These are phyloP conservation scores for Pandemis heparana DNA, from an alignment of 2,888 invertebrate genomes.

Conservation along the genomic window DNA sequence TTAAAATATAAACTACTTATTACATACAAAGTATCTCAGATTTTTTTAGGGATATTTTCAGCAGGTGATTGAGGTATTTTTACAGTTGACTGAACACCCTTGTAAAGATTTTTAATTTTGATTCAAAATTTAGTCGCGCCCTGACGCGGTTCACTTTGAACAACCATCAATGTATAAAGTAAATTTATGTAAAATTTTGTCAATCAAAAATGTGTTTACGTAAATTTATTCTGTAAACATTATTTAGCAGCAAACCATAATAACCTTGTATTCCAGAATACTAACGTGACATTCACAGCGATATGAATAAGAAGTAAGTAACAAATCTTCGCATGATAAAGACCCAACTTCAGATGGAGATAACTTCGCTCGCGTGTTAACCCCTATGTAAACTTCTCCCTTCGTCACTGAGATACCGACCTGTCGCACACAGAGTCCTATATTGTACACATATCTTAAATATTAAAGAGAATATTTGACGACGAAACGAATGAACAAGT, in stretches of 20 bases:
- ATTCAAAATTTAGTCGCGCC: no score
- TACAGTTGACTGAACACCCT: no score
- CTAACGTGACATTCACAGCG: background rate
- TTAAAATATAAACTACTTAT: no score
- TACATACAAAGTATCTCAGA: no score
- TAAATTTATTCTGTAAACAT: background rate
- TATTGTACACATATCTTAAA: constrained; percentile 70
- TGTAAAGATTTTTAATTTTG: no score
- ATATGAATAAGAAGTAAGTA: background rate
- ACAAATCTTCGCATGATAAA: background rate
- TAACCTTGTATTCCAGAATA: background rate
- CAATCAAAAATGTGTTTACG: no score
- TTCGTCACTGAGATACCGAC: constrained; percentile 62
- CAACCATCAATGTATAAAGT: no score
- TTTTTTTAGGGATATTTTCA: no score
- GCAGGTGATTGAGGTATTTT: no score
- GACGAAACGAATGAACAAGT: constrained; percentile 63
- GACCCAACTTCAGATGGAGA: constrained; percentile 8
- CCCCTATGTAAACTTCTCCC: constrained; percentile 59
- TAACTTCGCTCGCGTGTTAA: constrained; percentile 49
- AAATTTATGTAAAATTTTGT: no score
- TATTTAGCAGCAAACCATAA: background rate
- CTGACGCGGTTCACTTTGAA: no score
- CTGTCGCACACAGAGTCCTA: constrained; percentile 59
- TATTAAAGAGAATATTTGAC: constrained; percentile 80